These are phyloP conservation scores for Iphiclides podalirius DNA, from an alignment of 2,888 invertebrate genomes.

Conservation along the genomic window DNA sequence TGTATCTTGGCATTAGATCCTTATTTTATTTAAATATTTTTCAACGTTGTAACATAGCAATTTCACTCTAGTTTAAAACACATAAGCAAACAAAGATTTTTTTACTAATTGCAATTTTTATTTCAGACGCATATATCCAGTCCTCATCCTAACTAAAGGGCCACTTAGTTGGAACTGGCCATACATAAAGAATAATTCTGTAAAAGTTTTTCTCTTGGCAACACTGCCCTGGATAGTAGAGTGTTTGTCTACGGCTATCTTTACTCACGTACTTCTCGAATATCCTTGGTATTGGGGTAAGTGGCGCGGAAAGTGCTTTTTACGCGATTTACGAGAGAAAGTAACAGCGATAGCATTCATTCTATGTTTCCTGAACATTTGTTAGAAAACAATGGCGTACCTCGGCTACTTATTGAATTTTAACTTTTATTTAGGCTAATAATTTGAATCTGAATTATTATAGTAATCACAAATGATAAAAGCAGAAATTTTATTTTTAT, in stretches of 20 bases:
- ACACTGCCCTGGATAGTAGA: slow-evolving; percentile 72
- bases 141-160: slow-evolving; percentile 72
- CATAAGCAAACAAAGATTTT: too few species aligned
- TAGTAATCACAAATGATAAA: too few species aligned
- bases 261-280: slow-evolving; percentile 62
- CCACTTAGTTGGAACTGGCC: slow-evolving; percentile 74
- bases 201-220: slow-evolving; percentile 73
- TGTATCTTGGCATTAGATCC: too few species aligned
- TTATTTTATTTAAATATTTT: too few species aligned
- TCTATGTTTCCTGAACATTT: slow-evolving; percentile 7
- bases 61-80: too few species aligned
- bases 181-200: slow-evolving; percentile 68
- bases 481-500: too few species aligned
- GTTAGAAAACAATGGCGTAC: slow-evolving; percentile 10
- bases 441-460: too few species aligned
- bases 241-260: slow-evolving; percentile 66
- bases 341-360: slow-evolving; percentile 4
- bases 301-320: slow-evolving; percentile 32
- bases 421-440: background rate
- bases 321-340: slow-evolving; percentile 16
- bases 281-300: slow-evolving; percentile 77
- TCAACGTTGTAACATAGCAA: too few species aligned
- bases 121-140: slow-evolving; percentile 71
- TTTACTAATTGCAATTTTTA: slow-evolving; percentile 28
- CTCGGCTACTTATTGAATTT: slow-evolving; percentile 5